Conservation (phyloP, 2,888 invertebrate species). For the Drosophila pseudotalamancana region DNA sequence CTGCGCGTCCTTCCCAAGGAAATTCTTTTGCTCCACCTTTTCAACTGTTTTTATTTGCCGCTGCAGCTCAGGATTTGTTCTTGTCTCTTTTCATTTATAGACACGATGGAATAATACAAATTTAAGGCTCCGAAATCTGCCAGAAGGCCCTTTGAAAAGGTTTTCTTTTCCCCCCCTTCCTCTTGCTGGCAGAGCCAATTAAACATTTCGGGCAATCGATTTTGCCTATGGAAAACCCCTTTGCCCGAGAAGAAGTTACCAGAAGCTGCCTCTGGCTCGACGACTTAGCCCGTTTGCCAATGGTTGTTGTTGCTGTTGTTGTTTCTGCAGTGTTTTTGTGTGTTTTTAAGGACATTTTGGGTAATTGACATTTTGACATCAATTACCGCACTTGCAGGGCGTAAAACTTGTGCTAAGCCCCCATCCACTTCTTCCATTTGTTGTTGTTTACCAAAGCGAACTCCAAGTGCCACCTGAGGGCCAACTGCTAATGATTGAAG, state of each 20-base stretch:
- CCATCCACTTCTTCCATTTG: background rate
- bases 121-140: slow-evolving; percentile 15
- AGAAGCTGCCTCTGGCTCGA: slow-evolving; percentile 10
- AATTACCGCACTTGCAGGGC: slow-evolving; percentile 62
- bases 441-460: slow-evolving; percentile 38
- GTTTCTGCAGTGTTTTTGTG: too few relatives aligned
- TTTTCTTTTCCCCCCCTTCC: too few relatives aligned
- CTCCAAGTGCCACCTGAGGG: slow-evolving; percentile 38
- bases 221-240: slow-evolving; percentile 31
- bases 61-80: slow-evolving; percentile 32
- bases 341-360: slow-evolving; percentile 69
- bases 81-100: slow-evolving; percentile 38
- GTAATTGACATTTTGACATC: slow-evolving; percentile 74
- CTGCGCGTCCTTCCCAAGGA: slow-evolving; percentile 21
- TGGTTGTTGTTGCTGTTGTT: slow-evolving; percentile 13
- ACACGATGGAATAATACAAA: slow-evolving; percentile 37
- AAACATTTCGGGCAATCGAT: slow-evolving; percentile 62
- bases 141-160: too few relatives aligned
- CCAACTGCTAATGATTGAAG: slow-evolving; percentile 54
- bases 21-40: slow-evolving; percentile 22
- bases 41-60: slow-evolving; percentile 12
- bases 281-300: slow-evolving; percentile 32
- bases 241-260: slow-evolving; percentile 12
- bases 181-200: slow-evolving; percentile 60
- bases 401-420: slow-evolving; percentile 37